Conservation (phyloP, 2,888 invertebrate genomes). For the Agonopterix subpropinquella region DNA sequence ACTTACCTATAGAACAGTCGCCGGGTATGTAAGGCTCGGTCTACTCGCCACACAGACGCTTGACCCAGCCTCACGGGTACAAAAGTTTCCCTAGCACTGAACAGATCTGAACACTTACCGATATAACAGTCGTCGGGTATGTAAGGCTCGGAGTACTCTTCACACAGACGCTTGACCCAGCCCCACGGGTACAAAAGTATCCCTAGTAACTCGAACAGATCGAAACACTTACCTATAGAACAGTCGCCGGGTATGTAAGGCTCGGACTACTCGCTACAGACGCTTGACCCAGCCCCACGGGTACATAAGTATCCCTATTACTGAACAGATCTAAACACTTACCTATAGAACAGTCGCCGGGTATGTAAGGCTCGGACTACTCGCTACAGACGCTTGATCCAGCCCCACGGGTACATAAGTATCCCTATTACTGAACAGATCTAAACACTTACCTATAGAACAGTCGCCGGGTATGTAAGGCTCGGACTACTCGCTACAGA, state of each 20-base stretch:
- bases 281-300: constrained; percentile 88
- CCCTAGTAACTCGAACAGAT: too few species aligned
- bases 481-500: constrained; percentile 84
- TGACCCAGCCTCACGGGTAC: constrained; percentile 90
- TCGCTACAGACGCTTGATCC: constrained; percentile 87
- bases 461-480: constrained; percentile 87
- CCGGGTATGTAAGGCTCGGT: too few species aligned
- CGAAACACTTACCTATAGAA: too few species aligned
- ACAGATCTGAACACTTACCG: constrained; percentile 62
- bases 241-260: constrained; percentile 87
- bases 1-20: too few species aligned
- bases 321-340: constrained; percentile 32
- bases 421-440: constrained; percentile 78
- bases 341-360: constrained; percentile 85
- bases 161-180: constrained; percentile 86
- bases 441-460: constrained; percentile 75
- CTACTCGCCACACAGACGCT: constrained; percentile 83
- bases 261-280: constrained; percentile 85
- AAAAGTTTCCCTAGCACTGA: constrained; percentile 82
- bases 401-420: constrained; percentile 88
- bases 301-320: constrained; percentile 85
- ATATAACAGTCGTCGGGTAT: constrained; percentile 84
- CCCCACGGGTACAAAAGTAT: constrained; percentile 88
- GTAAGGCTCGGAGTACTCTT: constrained; percentile 84
- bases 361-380: constrained; percentile 84